A percentile compares a stretch with the other conserved stretches of the same genome.
phyloP scores from a whole-genome alignment of 2,797 vertebrate genomes.

The Novumbra hubbsi region DNA sequence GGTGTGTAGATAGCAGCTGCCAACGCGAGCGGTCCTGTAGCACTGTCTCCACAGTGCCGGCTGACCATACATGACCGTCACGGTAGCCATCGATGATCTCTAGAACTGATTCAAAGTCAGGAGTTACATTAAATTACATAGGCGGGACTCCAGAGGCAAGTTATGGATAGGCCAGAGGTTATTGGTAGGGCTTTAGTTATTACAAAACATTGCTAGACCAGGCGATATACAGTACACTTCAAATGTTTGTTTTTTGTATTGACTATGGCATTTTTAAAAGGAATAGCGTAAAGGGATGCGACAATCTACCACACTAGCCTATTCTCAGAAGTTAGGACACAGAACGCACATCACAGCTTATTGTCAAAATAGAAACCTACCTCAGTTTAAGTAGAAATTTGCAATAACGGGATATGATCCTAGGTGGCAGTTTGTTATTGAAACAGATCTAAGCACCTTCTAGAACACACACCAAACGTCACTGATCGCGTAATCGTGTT shows the following conservation, averaged over 20 bases:
- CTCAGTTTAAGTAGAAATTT: neutral
- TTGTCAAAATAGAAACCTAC: neutral
- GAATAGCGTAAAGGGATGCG: no score
- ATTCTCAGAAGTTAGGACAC: neutral
- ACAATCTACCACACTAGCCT: no score
- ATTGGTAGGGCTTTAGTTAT: neutral
- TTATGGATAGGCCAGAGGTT: neutral
- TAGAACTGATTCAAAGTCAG: neutral
- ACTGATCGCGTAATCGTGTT: neutral
- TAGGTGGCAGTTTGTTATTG: neutral
- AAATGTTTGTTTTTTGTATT: no score
- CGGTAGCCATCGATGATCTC: neutral
- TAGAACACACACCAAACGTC: neutral
- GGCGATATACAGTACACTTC: no score
- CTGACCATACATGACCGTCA: conserved; percentile 15
- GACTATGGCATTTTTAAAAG: no score
- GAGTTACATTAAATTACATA: neutral
- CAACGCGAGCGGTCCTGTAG: conserved; percentile 9
- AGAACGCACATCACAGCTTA: neutral
- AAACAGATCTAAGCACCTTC: neutral
- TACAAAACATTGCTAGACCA: neutral
- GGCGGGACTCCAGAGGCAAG: neutral
- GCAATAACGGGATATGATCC: neutral
- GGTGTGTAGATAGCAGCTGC: conserved; percentile 69
- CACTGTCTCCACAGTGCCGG: conserved; percentile 43